A percentile compares a stretch with the other conserved stretches of the same genome.
phyloP scores from a whole-genome alignment of 2,888 invertebrate genomes.

The Rotaria sp. region DNA sequence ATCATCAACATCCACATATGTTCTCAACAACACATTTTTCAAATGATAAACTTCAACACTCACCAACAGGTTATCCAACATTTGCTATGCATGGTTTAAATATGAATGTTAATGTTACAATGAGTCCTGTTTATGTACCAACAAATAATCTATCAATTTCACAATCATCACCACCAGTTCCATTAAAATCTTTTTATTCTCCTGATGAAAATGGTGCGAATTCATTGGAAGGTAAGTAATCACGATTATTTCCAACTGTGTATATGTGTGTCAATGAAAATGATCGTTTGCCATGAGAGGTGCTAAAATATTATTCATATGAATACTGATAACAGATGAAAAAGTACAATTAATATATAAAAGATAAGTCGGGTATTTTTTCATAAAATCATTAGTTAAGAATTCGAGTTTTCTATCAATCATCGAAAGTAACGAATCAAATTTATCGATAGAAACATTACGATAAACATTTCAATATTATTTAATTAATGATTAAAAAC shows the following conservation, averaged over 20 bases:
- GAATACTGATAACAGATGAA: neutral
- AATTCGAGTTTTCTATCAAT: too few species aligned
- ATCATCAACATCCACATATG: neutral
- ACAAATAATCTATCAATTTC: neutral
- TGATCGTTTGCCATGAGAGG: neutral
- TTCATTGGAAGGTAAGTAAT: slow-evolving; percentile 17
- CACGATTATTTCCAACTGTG: neutral
- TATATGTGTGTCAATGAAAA: neutral
- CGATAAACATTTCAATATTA: too few species aligned
- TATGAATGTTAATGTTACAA: slow-evolving; percentile 15
- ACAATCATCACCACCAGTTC: neutral
- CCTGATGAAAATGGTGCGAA: neutral
- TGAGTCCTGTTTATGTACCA: slow-evolving; percentile 21
- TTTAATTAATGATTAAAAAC: too few species aligned
- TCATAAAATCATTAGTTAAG: too few species aligned
- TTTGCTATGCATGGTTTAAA: neutral
- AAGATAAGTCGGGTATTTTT: too few species aligned
- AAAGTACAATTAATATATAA: neutral
- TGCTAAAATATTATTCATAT: neutral
- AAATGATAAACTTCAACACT: neutral
- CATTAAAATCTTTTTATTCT: neutral
- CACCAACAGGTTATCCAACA: slow-evolving; percentile 12
- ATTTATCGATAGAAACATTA: too few species aligned
- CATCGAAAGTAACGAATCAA: too few species aligned
- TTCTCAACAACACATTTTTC: neutral